Evolutionary conservation across 2,113 vertebrate species (phyloP).

Genomic region (Psilopogon haemacephalus): DNA sequence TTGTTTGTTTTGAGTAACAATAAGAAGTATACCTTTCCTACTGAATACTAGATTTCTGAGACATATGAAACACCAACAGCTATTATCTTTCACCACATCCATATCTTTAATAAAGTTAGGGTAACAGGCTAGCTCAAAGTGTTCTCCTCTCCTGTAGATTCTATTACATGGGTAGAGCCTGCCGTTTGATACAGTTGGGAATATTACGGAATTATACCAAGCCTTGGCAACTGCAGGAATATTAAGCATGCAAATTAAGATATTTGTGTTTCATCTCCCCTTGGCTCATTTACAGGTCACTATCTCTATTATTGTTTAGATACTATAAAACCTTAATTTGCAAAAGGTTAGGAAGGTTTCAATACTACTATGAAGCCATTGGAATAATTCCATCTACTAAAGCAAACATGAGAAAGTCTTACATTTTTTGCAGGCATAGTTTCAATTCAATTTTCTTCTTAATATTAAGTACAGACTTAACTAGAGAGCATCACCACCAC

Average conservation of each 20-base stretch:
- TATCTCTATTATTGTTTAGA: not conserved
- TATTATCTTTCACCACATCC: not conserved
- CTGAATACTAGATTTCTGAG: not conserved
- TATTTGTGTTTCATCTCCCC: not conserved
- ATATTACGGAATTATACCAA: not conserved
- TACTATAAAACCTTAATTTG: not conserved
- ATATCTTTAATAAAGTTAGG: not conserved
- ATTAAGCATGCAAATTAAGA: not conserved
- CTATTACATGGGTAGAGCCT: not conserved
- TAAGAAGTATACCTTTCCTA: not conserved
- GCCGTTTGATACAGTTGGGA: not conserved
- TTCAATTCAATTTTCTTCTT: not conserved
- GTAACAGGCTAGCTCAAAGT: not conserved
- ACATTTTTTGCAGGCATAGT: not conserved
- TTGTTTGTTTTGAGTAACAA: not conserved
- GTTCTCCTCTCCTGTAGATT: not conserved
- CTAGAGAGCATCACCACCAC: not conserved
- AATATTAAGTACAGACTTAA: not conserved
- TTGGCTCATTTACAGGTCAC: not conserved
- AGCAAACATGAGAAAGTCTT: not conserved
- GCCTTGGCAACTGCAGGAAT: not conserved
- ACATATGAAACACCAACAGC: not conserved
- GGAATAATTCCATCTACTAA: not conserved
- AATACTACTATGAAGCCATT: not conserved
- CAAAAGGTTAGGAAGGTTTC: not conserved